A percentile compares a stretch with the other conserved stretches of the same genome.
phyloP scores from a whole-genome alignment of 2,888 invertebrate species.

The Hecatera dysodea region DNA sequence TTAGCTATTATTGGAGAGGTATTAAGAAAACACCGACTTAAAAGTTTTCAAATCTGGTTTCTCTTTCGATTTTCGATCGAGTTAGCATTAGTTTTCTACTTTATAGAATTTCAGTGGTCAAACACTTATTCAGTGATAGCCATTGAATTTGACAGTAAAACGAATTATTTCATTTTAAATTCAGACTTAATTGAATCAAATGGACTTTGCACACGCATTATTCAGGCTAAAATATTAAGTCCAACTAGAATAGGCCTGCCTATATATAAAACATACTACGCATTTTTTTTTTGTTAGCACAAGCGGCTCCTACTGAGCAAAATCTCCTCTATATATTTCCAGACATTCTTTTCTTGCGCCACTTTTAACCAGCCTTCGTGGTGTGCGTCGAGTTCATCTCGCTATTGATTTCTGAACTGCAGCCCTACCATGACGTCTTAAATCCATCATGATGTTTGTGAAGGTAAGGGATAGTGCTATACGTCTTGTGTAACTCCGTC shows the following conservation, averaged over 20 bases:
- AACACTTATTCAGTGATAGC: not conserved
- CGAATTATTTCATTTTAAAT: conserved; percentile 11
- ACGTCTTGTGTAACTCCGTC: no score
- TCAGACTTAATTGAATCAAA: conserved; percentile 22
- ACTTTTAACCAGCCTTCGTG: no score
- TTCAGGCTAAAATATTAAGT: not conserved
- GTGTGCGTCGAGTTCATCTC: no score
- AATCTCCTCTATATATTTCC: not conserved
- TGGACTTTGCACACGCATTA: conserved; percentile 15
- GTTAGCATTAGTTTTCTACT: not conserved
- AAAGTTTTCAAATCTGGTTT: not conserved
- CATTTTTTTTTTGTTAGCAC: no score
- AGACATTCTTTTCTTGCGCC: no score
- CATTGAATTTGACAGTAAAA: conserved; percentile 17
- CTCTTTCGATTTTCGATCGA: no score
- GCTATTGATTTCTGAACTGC: no score
- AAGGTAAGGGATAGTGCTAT: no score
- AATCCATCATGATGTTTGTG: no score
- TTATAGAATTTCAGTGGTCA: not conserved
- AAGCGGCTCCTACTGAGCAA: no score
- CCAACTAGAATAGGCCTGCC: not conserved
- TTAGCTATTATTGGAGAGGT: not conserved
- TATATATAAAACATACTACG: no score
- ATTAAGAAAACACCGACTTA: not conserved
- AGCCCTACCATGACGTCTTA: no score